phyloP scores from a whole-genome alignment of 2,113 vertebrate species.

The Semicossyphus pulcher region DNA sequence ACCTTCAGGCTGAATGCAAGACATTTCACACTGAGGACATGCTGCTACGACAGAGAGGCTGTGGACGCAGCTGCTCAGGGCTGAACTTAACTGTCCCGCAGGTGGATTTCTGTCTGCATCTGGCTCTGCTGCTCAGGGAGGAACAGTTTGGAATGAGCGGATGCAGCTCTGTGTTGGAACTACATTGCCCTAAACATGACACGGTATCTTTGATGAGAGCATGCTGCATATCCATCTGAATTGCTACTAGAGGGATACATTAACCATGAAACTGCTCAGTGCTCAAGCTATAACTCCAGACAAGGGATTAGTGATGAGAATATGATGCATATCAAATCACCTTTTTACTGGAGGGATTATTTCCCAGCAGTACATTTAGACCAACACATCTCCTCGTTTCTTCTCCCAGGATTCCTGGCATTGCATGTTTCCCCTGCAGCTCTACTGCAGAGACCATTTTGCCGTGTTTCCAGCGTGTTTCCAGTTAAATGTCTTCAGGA shows the following conservation, averaged over 20 bases:
- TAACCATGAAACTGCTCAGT: slow-evolving; percentile 45
- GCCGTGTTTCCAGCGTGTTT: not conserved
- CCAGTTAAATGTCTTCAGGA: not conserved
- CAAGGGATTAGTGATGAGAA: slow-evolving; percentile 59
- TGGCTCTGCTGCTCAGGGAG: slow-evolving; percentile 32
- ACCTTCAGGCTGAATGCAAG: slow-evolving; percentile 17
- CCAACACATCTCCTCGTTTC: not conserved
- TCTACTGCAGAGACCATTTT: slow-evolving; percentile 25
- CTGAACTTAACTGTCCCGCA: slow-evolving; percentile 24
- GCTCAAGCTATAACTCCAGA: slow-evolving; percentile 49
- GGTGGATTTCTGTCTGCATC: slow-evolving; percentile 44
- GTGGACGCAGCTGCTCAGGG: slow-evolving; percentile 23
- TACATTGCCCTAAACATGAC: slow-evolving; percentile 44
- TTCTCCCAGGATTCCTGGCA: slow-evolving; percentile 16
- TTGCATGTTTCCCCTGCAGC: not conserved
- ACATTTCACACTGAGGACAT: slow-evolving; percentile 31
- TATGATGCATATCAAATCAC: slow-evolving; percentile 65
- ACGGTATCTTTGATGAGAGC: slow-evolving; percentile 43
- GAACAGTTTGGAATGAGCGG: slow-evolving; percentile 30
- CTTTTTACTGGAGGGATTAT: slow-evolving; percentile 52
- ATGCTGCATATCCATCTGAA: slow-evolving; percentile 44
- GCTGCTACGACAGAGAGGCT: not conserved
- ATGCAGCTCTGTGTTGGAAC: slow-evolving; percentile 51
- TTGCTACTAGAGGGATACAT: slow-evolving; percentile 54
- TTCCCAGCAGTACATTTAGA: slow-evolving; percentile 17